Evolutionary conservation across 2,797 vertebrate species (phyloP), one percentile per base, ranked within the genome.

Genomic region (Numenius phaeopus): DNA sequence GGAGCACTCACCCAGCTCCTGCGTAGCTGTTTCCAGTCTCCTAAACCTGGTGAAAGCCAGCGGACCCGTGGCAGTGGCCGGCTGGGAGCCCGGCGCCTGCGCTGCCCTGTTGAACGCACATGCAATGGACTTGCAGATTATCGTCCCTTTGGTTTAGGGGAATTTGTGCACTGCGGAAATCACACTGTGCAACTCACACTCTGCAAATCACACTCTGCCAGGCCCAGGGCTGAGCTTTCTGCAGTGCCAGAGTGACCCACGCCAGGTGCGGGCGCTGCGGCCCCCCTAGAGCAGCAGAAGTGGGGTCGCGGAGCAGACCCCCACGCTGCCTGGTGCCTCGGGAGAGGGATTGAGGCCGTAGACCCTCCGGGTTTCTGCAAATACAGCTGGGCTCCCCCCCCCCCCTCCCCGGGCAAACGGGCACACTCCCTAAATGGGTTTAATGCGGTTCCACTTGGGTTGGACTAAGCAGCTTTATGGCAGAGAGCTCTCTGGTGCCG

Each of bases 391-490:
- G 77, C 14, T 29, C 65, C 85, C 75, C 10, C 65, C 85, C 75
- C 10, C 19, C 71, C 89, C 75, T 10, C 21, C 82, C 65, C 64
- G 1, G 78, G 69, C 59, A n/a, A 2, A 30, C 29, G 1, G 3
- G 5, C 16, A 2, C 24, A 1, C 42, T 49, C 46, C 65, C 78
- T 24, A 30, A 30, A 64, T 2, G 87, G 83, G n/a, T 79, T 94
- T 71, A 80, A 32, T 3, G 76, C 5, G 4, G 73, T 14, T 64
- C 13, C 2, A 3, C 93, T 26, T 3, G 85, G 87, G 44, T 22
- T 9, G 42, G 64, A 4, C 91, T 90, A 61, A 95, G 96, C 93
- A 85, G 95, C 96, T 97, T 92, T 84, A 46, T 13, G 37, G 92
- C 76, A 19, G 57, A 34, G 67, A 80, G 67, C 52, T 87, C 49